These are phyloP conservation scores for Papilio dardanus DNA, from an alignment of 1,140 invertebrate genomes.

Conservation along the genomic window DNA sequence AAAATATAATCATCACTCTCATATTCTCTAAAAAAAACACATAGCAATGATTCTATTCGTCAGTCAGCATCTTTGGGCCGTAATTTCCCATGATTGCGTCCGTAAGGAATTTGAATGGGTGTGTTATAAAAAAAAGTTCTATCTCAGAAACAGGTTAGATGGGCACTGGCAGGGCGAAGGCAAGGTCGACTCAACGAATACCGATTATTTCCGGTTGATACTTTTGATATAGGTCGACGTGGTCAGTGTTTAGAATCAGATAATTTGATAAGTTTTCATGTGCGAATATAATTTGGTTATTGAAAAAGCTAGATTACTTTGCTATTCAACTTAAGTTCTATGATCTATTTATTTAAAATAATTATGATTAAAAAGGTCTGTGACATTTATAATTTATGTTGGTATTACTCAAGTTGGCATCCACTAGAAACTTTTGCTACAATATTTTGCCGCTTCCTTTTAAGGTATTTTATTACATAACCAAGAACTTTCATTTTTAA, in stretches of 20 bases:
- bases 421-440: not conserved
- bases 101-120: conserved; percentile 20
- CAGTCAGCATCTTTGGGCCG: not conserved
- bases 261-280: not conserved
- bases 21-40: not conserved
- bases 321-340: too few relatives aligned
- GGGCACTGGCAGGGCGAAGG: conserved; percentile 10
- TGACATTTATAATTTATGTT: too few relatives aligned
- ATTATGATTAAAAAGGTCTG: too few relatives aligned
- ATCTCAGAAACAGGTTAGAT: conserved; percentile 21
- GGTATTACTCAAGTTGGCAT: too few relatives aligned
- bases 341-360: too few relatives aligned
- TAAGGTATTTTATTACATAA: not conserved
- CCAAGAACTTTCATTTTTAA: conserved; percentile 1
- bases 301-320: too few relatives aligned
- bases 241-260: not conserved
- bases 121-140: conserved; percentile 17
- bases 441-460: too few relatives aligned
- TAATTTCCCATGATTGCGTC: not conserved
- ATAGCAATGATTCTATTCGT: not conserved
- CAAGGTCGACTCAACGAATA: conserved; percentile 14
- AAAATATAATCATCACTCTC: not conserved
- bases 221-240: not conserved
- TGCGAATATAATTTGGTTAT: too few relatives aligned
- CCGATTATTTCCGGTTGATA: conserved; percentile 1